Evolutionary conservation across 2,113 vertebrate species (phyloP).

Genomic region (Porphyrio hochstetteri): DNA sequence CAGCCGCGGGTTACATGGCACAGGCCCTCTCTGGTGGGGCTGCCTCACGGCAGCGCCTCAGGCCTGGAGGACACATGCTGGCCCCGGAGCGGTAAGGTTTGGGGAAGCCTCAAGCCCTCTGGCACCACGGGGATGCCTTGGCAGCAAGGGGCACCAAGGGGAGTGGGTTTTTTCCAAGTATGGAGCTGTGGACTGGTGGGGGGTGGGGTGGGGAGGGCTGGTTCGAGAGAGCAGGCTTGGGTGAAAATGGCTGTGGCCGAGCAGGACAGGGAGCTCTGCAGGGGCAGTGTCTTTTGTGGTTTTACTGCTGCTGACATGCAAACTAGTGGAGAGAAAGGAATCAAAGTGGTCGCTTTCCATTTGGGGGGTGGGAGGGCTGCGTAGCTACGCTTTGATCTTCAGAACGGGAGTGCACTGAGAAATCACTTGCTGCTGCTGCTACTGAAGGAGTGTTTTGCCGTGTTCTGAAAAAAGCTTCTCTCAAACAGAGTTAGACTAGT

Average conservation of each 20-base stretch:
- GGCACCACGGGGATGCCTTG: neutral
- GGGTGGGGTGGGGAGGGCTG: neutral
- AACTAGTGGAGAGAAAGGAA: neutral
- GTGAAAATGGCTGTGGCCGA: neutral
- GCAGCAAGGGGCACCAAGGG: neutral
- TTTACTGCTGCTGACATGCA: neutral
- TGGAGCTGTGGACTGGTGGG: neutral
- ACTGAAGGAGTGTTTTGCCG: neutral
- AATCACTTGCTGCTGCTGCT: neutral
- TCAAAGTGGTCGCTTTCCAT: neutral
- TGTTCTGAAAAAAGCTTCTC: neutral
- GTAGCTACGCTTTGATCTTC: neutral
- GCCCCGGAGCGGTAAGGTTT: accelerated
- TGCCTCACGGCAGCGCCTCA: neutral
- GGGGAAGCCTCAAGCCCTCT: neutral
- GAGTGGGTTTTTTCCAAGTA: neutral
- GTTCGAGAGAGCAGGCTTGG: neutral
- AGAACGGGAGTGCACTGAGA: neutral
- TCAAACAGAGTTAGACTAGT: neutral
- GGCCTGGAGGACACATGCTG: accelerated
- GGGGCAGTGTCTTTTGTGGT: neutral
- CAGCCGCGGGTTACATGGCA: neutral
- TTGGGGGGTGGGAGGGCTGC: neutral
- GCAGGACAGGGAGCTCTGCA: accelerated
- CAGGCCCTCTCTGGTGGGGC: too few species aligned